Conservation (phyloP, 2,797 vertebrate species). For the Cercopithecus petaurista region DNA sequence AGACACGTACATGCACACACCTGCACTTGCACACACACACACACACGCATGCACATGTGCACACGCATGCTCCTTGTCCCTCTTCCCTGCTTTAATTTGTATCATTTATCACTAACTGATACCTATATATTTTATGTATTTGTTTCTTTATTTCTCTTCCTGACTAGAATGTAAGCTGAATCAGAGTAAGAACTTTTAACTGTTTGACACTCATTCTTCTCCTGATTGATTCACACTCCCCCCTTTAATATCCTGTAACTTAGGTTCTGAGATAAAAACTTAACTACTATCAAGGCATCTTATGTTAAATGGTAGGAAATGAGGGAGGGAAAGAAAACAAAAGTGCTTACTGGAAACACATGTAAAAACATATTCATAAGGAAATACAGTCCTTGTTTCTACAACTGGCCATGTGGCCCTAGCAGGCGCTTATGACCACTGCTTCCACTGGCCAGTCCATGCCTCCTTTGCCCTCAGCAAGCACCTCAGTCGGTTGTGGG, state of each 20-base stretch:
- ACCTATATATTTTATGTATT: neutral
- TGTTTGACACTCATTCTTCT: conserved; percentile 3
- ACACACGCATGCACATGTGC: neutral
- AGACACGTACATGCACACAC: neutral
- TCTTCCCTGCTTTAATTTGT: neutral
- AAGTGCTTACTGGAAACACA: neutral
- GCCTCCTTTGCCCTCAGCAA: neutral
- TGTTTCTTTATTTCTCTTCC: neutral
- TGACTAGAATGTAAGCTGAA: neutral
- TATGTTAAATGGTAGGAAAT: neutral
- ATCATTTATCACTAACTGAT: neutral
- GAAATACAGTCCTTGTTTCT: neutral
- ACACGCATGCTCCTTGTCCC: neutral
- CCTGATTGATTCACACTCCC: neutral
- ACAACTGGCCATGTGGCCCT: neutral
- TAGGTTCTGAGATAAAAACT: neutral
- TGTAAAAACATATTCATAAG: neutral
- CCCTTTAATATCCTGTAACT: neutral
- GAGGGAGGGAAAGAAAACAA: neutral
- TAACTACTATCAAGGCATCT: neutral
- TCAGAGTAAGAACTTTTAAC: neutral
- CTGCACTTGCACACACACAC: neutral
- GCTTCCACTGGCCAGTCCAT: neutral
- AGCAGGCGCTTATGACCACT: neutral
- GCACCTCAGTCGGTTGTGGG: neutral